Evolutionary conservation across 1,140 invertebrate species (phyloP).

Genomic region (Proctacanthus coquilletti): DNA sequence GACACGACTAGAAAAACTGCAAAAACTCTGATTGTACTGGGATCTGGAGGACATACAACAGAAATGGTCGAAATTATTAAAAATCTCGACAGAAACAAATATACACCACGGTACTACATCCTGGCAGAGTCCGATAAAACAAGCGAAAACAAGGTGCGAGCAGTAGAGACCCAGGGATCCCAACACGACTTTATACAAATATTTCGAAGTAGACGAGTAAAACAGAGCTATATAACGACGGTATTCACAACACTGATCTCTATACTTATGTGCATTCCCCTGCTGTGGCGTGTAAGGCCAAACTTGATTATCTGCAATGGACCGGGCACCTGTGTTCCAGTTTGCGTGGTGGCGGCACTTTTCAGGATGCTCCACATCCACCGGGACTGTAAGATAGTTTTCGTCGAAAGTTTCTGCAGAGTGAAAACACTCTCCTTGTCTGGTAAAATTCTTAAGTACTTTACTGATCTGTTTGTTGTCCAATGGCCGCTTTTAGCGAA

Average conservation of each 20-base stretch:
- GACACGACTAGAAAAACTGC: too few relatives aligned
- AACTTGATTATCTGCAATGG: constrained; percentile 82
- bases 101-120: constrained; percentile 57
- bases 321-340: constrained; percentile 86
- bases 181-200: constrained; percentile 33
- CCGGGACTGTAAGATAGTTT: constrained; percentile 55
- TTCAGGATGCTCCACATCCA: constrained; percentile 49
- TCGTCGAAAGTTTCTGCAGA: constrained; percentile 88
- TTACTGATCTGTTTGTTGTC: constrained; percentile 76
- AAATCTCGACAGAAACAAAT: constrained; percentile 40
- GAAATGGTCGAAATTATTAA: constrained; percentile 68
- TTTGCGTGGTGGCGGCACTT: constrained; percentile 58
- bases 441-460: constrained; percentile 69
- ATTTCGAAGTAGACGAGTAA: constrained; percentile 71
- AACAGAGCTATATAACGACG: constrained; percentile 69
- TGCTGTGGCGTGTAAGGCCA: constrained; percentile 55
- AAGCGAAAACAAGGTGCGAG: constrained; percentile 33
- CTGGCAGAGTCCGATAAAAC: constrained; percentile 62
- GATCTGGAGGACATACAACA: constrained; percentile 66
- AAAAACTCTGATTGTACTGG: constrained; percentile 40
- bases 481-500: constrained; percentile 66
- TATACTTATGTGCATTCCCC: constrained; percentile 44
- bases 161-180: constrained; percentile 38
- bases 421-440: constrained; percentile 76
- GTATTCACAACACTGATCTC: constrained; percentile 63